A percentile compares a stretch with the other conserved stretches of the same genome.
These are phyloP conservation scores for Elachura formosa DNA, from an alignment of 2,113 vertebrate species.

Conservation along the genomic window DNA sequence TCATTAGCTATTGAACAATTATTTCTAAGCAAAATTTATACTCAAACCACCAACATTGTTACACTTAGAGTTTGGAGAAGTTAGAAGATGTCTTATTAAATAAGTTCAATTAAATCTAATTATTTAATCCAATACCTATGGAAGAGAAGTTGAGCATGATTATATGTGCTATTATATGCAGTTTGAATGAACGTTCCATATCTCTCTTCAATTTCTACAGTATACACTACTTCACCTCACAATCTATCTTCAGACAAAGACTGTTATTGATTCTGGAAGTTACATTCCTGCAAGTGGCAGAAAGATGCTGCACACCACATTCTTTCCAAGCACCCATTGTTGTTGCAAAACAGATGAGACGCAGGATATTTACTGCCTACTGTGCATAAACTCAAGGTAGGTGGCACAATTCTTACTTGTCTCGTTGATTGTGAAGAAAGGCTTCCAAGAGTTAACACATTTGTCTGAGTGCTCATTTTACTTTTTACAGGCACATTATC, in stretches of 20 bases:
- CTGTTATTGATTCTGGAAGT: slow-evolving; percentile 30
- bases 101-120: neutral
- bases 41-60: neutral
- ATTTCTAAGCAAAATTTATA: neutral
- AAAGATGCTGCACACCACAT: neutral
- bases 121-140: neutral
- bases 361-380: slow-evolving; percentile 16
- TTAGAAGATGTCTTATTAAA: neutral
- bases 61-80: neutral
- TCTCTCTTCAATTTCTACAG: neutral
- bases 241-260: slow-evolving; percentile 21
- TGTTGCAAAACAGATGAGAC: neutral
- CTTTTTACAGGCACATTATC: slow-evolving; percentile 17
- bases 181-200: neutral
- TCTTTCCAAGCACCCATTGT: neutral
- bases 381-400: neutral
- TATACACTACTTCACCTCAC: neutral
- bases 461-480: slow-evolving; percentile 45
- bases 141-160: neutral
- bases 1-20: neutral
- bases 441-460: slow-evolving; percentile 30
- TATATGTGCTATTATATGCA: neutral
- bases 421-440: neutral
- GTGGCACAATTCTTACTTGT: neutral
- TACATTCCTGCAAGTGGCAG: neutral